Conservation (phyloP, 2,113 vertebrate genomes). For the Noturus placidus region DNA sequence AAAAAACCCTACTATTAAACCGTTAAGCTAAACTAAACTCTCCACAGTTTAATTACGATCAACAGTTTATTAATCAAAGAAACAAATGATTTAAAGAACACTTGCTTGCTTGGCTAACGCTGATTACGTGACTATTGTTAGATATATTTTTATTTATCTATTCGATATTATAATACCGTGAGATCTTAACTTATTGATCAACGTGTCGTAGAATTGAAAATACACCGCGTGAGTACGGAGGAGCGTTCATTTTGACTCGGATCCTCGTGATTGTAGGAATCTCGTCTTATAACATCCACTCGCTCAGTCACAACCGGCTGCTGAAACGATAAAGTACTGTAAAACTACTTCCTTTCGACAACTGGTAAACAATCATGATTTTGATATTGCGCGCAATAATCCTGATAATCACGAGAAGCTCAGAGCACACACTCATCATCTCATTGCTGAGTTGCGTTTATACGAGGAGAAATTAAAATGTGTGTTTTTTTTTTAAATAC, state of each 20-base stretch:
- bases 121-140: background rate
- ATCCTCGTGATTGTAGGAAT: background rate
- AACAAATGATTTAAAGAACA: background rate
- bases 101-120: background rate
- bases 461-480: background rate
- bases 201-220: background rate
- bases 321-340: background rate
- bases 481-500: background rate
- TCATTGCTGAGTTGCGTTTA: background rate
- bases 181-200: background rate
- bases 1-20: no score
- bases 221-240: background rate
- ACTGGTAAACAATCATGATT: background rate
- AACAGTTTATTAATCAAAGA: background rate
- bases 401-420: background rate
- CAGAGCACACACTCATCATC: background rate
- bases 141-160: background rate
- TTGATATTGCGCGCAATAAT: background rate
- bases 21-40: background rate
- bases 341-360: background rate
- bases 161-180: background rate
- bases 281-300: background rate
- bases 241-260: background rate
- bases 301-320: background rate
- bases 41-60: background rate